A percentile compares a stretch with the other conserved stretches of the same genome.
Evolutionary conservation across 2,888 invertebrate species (phyloP).

Genomic region (Pachymerium ferrugineum): DNA sequence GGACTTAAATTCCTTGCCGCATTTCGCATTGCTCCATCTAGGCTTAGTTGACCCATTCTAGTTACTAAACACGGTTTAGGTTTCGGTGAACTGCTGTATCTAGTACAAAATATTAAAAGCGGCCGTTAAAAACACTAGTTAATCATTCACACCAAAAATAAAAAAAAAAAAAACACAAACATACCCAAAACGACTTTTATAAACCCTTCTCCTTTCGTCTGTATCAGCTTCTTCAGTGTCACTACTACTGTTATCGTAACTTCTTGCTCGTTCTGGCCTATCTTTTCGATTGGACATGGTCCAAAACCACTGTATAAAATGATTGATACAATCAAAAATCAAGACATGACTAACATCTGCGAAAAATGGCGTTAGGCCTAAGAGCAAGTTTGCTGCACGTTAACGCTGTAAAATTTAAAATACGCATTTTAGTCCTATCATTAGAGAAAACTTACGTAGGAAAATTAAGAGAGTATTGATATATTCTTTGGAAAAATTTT

Average conservation of each 20-base stretch:
- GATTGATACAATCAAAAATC: neutral
- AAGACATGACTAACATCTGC: neutral
- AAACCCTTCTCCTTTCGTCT: slow-evolving; percentile 63
- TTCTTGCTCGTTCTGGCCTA: slow-evolving; percentile 35
- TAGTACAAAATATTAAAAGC: too few relatives aligned
- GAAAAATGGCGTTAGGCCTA: slow-evolving; percentile 3
- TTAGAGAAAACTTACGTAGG: too few relatives aligned
- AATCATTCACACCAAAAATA: neutral
- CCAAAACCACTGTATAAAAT: slow-evolving; percentile 7
- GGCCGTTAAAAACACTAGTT: too few relatives aligned
- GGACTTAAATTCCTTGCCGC: slow-evolving; percentile 36
- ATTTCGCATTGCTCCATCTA: slow-evolving; percentile 43
- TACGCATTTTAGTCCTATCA: too few relatives aligned
- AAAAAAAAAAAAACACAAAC: neutral
- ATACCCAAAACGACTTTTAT: slow-evolving; percentile 66
- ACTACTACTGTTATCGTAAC: slow-evolving; percentile 62
- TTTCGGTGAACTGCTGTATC: slow-evolving; percentile 46
- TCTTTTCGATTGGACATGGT: slow-evolving; percentile 35
- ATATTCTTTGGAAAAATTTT: neutral
- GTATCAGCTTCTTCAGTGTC: slow-evolving; percentile 77
- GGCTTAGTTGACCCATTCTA: slow-evolving; percentile 50
- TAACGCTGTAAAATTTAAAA: too few relatives aligned
- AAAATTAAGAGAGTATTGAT: neutral
- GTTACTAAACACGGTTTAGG: slow-evolving; percentile 60
- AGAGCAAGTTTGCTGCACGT: too few relatives aligned